Evolutionary conservation across 2,113 vertebrate genomes (phyloP).

Genomic region (Sander lucioperca): DNA sequence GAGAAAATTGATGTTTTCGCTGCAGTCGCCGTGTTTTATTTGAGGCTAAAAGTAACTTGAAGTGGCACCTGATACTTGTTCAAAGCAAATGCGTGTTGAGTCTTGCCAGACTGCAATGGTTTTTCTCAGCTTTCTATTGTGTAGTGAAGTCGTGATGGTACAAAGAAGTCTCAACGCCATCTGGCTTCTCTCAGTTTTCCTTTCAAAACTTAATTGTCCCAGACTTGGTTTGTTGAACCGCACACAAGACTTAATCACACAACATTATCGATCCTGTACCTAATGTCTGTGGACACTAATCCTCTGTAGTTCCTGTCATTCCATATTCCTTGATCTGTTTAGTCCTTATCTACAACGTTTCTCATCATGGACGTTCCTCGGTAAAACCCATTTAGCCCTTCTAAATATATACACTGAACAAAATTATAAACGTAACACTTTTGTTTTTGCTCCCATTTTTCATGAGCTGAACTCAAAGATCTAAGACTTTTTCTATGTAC

Average conservation of each 20-base stretch:
- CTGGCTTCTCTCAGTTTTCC: slow-evolving; percentile 29
- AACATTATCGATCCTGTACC: not conserved
- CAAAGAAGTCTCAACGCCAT: not conserved
- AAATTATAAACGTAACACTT: too few species aligned
- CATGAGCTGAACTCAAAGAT: too few species aligned
- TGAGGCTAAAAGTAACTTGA: not conserved
- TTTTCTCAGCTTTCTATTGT: not conserved
- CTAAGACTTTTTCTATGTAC: too few species aligned
- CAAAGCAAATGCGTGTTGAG: not conserved
- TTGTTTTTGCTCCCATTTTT: too few species aligned
- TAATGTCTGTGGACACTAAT: slow-evolving; percentile 26
- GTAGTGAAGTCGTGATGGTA: not conserved
- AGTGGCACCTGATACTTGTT: not conserved
- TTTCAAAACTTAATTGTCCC: slow-evolving; percentile 24
- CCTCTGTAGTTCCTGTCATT: slow-evolving; percentile 19
- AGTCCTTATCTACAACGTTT: not conserved
- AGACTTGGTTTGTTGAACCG: slow-evolving; percentile 38
- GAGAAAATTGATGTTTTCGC: not conserved
- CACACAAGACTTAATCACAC: slow-evolving; percentile 39
- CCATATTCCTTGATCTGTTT: not conserved
- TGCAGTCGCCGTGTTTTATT: not conserved
- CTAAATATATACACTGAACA: not conserved
- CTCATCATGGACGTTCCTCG: not conserved
- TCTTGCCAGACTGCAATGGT: not conserved
- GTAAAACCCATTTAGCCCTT: not conserved